These are phyloP conservation scores for Isotomurus palustris DNA, from an alignment of 2,888 invertebrate genomes.

Conservation along the genomic window DNA sequence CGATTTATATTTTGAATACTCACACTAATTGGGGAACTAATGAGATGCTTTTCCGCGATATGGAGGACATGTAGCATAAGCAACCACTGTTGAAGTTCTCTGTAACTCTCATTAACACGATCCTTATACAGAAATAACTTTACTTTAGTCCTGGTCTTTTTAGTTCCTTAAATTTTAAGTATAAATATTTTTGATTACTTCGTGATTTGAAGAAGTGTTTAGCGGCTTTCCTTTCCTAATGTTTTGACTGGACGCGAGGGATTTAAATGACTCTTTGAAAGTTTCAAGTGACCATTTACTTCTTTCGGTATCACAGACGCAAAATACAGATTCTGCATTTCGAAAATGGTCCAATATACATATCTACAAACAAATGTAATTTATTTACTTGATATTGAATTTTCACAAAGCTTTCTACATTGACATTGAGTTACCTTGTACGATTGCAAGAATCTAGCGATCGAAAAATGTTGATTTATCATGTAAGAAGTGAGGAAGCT, in stretches of 20 bases:
- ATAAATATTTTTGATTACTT: too few relatives aligned
- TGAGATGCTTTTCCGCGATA: neutral
- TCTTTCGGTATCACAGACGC: constrained; percentile 4
- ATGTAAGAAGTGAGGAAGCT: constrained; percentile 21
- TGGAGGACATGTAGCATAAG: neutral
- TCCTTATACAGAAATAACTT: too few relatives aligned
- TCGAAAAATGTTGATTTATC: constrained; percentile 24
- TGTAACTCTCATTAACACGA: neutral
- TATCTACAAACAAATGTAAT: constrained; percentile 22
- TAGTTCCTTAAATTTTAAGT: too few relatives aligned
- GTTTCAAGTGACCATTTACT: too few relatives aligned
- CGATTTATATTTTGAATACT: neutral
- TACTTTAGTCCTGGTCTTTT: too few relatives aligned
- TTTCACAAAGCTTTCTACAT: neutral
- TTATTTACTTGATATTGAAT: neutral
- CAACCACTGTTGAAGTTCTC: neutral
- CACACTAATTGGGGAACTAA: neutral
- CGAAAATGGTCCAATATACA: constrained; percentile 39
- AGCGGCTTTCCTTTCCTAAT: too few relatives aligned
- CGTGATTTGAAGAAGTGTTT: too few relatives aligned
- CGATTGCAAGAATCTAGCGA: constrained; percentile 21
- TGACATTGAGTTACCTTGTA: constrained; percentile 4
- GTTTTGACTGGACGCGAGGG: neutral
- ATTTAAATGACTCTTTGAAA: too few relatives aligned
- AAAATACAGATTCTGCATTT: constrained; percentile 27